Evolutionary conservation across 2,888 invertebrate genomes (phyloP).

Genomic region (Euproctis similis): DNA sequence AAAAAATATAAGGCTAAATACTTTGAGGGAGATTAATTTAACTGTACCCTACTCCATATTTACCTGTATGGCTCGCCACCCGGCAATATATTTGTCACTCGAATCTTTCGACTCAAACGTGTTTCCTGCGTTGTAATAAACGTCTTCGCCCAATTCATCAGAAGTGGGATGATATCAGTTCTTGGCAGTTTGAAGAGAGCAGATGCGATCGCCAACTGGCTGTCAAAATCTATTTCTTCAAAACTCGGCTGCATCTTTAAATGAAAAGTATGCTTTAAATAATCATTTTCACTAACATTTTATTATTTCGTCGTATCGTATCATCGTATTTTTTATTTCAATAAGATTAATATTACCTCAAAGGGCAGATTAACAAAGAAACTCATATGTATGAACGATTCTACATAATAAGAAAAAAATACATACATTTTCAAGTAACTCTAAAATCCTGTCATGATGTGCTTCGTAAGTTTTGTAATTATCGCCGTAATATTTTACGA

Average conservation of each 20-base stretch:
- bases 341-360: too few species aligned
- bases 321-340: too few species aligned
- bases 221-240: constrained; percentile 17
- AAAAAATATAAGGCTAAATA: too few species aligned
- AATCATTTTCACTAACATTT: neutral
- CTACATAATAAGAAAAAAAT: neutral
- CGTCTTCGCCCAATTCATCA: constrained; percentile 29
- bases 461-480: constrained; percentile 17
- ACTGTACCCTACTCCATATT: too few species aligned
- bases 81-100: constrained; percentile 30
- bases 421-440: constrained; percentile 37
- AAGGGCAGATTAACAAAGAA: too few species aligned
- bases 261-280: neutral
- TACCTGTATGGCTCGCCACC: constrained; percentile 34
- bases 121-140: constrained; percentile 15
- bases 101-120: constrained; percentile 22
- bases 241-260: constrained; percentile 36
- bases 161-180: constrained; percentile 13
- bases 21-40: too few species aligned
- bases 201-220: constrained; percentile 25
- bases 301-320: neutral
- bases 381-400: too few species aligned
- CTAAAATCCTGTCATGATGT: constrained; percentile 20
- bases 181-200: constrained; percentile 23
- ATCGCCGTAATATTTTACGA: constrained; percentile 28